Evolutionary conservation across 2,888 invertebrate species (phyloP).

Genomic region (Chrysina gloriosa): DNA sequence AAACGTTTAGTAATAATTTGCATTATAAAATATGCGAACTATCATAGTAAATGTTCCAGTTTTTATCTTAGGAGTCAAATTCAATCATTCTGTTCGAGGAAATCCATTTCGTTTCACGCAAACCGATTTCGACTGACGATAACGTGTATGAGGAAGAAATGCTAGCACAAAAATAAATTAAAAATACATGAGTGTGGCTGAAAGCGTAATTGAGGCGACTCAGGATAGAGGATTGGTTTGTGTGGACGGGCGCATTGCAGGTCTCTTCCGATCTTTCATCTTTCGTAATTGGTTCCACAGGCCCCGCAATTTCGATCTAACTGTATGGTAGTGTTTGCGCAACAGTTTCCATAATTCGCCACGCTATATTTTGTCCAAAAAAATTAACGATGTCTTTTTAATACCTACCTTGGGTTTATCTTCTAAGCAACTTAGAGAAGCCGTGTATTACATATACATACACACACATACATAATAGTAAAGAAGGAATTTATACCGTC

Average conservation of each 20-base stretch:
- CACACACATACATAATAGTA: too few species aligned
- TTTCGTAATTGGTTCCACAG: slow-evolving; percentile 39
- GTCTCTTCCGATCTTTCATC: slow-evolving; percentile 31
- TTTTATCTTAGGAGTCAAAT: too few species aligned
- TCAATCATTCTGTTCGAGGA: neutral
- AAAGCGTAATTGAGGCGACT: slow-evolving; percentile 24
- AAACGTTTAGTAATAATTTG: too few species aligned
- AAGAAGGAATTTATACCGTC: too few species aligned
- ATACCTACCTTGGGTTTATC: neutral
- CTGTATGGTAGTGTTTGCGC: slow-evolving; percentile 35
- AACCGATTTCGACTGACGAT: neutral
- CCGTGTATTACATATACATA: too few species aligned
- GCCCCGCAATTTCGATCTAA: slow-evolving; percentile 36
- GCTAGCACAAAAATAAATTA: slow-evolving; percentile 23
- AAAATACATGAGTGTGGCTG: slow-evolving; percentile 16
- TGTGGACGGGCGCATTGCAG: neutral
- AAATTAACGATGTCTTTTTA: slow-evolving; percentile 22
- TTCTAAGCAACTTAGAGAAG: too few species aligned
- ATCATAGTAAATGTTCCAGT: neutral
- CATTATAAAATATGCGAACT: too few species aligned
- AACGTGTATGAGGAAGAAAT: neutral
- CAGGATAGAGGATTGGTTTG: neutral
- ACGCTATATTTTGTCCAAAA: slow-evolving; percentile 14
- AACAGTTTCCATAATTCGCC: slow-evolving; percentile 28
- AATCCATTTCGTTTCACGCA: neutral